Evolutionary conservation across 2,888 invertebrate genomes (phyloP), one percentile per base, ranked within the genome.

Genomic region (Drosophila neoperkinsi): DNA sequence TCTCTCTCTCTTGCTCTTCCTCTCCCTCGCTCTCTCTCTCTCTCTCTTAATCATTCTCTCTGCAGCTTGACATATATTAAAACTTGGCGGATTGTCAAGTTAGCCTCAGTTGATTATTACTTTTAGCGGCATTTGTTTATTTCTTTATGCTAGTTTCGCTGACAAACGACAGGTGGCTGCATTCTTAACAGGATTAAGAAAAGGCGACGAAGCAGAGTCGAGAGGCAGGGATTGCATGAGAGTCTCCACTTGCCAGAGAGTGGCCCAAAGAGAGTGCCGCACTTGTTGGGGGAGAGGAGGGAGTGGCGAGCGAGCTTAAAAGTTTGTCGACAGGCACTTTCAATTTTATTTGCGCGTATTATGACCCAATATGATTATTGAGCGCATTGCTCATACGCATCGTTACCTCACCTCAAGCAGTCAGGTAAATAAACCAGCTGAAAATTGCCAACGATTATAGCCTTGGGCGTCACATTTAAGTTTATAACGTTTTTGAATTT

Each of bases 291-390:
- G 59, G 31, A 38, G 33, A 41, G 51, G 31, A 50, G 41, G 31
- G 30, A 34, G 49, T 16, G 21, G 58, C 28, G 13, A 25, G 58
- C 28, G 13, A 25, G 25, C 13, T 41, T 21, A 25, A 43, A 43
- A 41, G 36, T 18, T 36, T 70, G 72, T 60, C 71, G 68, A 72
- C 74, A 74, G 74, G 66, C 80, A 88, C 87, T 89, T 87, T 89
- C 87, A 70, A 68, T 89, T 87, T 87, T 89, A 89, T 82, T 87
- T 79, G 72, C 77, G 51, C 81, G 69, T 79, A 67, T 84, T 82
- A 76, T 64, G 83, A 71, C 57, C 52, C 69, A 77, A 79, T 69
- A 71, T 70, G 79, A 80, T 82, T 83, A 84, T 71, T 61, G 74
- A 79, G 73, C 55, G 74, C 9, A 55, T 87, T 80, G 82, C 83